Evolutionary conservation across 2,113 vertebrate species (phyloP).

Genomic region (Pyrgilauda ruficollis): DNA sequence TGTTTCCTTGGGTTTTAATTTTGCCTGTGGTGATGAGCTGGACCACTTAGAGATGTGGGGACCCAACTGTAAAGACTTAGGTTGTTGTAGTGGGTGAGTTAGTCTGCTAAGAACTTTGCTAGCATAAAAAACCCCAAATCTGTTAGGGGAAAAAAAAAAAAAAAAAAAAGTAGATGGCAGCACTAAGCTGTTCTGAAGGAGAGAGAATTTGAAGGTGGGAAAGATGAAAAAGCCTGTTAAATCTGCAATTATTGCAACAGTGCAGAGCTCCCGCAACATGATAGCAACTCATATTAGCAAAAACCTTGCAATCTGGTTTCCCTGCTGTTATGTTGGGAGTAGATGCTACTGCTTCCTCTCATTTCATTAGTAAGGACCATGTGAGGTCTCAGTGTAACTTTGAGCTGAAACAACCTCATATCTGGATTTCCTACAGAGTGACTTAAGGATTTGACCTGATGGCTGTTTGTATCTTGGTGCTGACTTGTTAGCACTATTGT

Average conservation of each 20-base stretch:
- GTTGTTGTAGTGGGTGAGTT: not conserved
- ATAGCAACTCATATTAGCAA: slow-evolving; percentile 47
- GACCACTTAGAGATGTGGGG: not conserved
- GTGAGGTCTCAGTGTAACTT: slow-evolving; percentile 41
- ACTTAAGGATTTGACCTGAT: slow-evolving; percentile 42
- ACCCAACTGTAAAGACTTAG: not conserved
- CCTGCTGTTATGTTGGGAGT: slow-evolving; percentile 43
- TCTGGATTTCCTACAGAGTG: slow-evolving; percentile 6
- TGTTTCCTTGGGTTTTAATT: not conserved
- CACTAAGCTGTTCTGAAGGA: slow-evolving; percentile 35
- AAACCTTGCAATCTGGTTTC: slow-evolving; percentile 53
- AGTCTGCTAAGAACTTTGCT: not conserved
- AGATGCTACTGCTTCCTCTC: slow-evolving; percentile 25
- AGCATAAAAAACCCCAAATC: not conserved
- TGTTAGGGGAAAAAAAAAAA: not conserved
- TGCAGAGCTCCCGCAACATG: slow-evolving; percentile 22
- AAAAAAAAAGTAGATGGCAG: slow-evolving; percentile 36
- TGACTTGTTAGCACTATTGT: not conserved
- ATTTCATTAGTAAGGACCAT: slow-evolving; percentile 49
- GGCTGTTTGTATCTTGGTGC: not conserved
- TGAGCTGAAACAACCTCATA: slow-evolving; percentile 39
- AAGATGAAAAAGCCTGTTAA: slow-evolving; percentile 47
- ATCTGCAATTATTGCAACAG: slow-evolving; percentile 50
- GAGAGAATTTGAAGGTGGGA: slow-evolving; percentile 36
- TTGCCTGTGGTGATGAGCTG: not conserved